phyloP scores from a whole-genome alignment of 2,888 invertebrate genomes.

The Morinoia aosen region DNA sequence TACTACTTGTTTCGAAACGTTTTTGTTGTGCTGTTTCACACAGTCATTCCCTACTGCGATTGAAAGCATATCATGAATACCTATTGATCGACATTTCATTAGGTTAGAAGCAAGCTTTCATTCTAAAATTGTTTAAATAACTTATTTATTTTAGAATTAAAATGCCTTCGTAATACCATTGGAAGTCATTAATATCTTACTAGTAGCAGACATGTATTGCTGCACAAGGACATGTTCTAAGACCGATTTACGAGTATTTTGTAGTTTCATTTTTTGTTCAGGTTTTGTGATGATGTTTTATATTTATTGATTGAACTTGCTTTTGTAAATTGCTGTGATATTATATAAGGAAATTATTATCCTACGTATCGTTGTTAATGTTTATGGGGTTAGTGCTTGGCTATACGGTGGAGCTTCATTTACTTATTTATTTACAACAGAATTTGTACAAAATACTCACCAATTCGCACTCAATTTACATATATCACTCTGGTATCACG shows the following conservation, averaged over 20 bases:
- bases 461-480: not conserved
- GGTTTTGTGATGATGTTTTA: not conserved
- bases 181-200: not conserved
- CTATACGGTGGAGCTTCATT: not conserved
- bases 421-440: not conserved
- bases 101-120: not conserved
- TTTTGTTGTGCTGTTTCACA: not conserved
- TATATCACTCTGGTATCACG: not conserved
- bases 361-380: not conserved
- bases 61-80: not conserved
- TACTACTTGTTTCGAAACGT: not conserved
- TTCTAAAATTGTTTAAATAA: not conserved
- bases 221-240: not conserved
- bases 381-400: not conserved
- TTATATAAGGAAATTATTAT: conserved; percentile 13
- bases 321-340: conserved; percentile 51
- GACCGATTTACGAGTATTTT: not conserved
- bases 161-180: not conserved
- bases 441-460: not conserved
- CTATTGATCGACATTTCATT: not conserved
- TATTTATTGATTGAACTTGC: conserved; percentile 1
- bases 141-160: not conserved
- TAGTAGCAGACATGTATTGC: not conserved
- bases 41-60: not conserved
- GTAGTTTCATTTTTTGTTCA: not conserved